A percentile compares a stretch with the other conserved stretches of the same genome.
These are phyloP conservation scores for Meliscaeva auricollis DNA, from an alignment of 2,888 invertebrate species.

Conservation along the genomic window DNA sequence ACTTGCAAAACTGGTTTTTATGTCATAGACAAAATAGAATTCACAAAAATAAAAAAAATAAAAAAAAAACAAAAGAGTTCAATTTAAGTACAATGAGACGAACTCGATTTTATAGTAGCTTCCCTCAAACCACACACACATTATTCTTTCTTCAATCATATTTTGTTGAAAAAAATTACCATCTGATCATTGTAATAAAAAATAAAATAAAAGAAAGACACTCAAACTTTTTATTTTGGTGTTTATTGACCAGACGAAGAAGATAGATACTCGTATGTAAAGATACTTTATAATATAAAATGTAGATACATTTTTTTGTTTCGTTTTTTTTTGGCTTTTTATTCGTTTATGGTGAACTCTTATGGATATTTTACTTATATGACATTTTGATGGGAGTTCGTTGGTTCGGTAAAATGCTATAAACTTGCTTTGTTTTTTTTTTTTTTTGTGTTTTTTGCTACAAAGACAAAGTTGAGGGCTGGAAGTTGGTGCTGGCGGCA, in stretches of 20 bases:
- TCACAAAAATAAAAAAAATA: conserved; percentile 12
- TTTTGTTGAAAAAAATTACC: background rate
- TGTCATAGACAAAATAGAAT: conserved; percentile 62
- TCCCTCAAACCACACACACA: conserved; percentile 8
- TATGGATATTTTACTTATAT: conserved; percentile 39
- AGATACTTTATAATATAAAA: background rate
- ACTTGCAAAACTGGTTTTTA: conserved; percentile 68
- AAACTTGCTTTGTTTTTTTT: conserved; percentile 24
- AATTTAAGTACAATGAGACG: conserved; percentile 39
- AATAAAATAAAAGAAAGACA: conserved; percentile 16
- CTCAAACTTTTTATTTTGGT: conserved; percentile 35
- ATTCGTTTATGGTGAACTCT: conserved; percentile 30
- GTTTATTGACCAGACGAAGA: conserved; percentile 46
- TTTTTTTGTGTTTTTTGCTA: too few species aligned
- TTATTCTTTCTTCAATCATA: conserved; percentile 20
- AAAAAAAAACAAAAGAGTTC: conserved; percentile 57
- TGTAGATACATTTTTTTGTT: background rate
- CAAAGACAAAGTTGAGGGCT: conserved; percentile 5
- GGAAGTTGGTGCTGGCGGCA: background rate
- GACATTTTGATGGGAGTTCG: conserved; percentile 54
- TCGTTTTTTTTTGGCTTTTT: conserved; percentile 26
- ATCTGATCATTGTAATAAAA: conserved; percentile 12
- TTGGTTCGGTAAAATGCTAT: conserved; percentile 14
- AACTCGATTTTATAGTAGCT: conserved; percentile 33
- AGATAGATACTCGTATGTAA: conserved; percentile 3